Conservation (phyloP, 2,113 vertebrate species). For the Turnix velox region DNA sequence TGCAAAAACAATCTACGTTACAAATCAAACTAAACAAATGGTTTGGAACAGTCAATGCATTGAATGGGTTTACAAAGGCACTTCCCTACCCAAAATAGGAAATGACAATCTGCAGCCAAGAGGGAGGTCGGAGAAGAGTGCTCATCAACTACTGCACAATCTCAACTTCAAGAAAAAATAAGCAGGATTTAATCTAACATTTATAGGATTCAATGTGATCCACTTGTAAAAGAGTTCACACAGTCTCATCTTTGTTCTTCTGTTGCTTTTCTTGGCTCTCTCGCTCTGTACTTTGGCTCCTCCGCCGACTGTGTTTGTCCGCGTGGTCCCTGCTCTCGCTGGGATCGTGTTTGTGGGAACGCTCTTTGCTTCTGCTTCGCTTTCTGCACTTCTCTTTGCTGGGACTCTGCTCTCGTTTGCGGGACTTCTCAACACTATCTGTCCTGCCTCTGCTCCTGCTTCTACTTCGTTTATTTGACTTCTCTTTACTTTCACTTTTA, state of each 20-base stretch:
- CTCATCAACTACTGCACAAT: slow-evolving; percentile 78
- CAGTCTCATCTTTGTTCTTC: slow-evolving; percentile 78
- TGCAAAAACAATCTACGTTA: slow-evolving; percentile 75
- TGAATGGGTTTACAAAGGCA: slow-evolving; percentile 83
- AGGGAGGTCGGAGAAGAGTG: slow-evolving; percentile 75
- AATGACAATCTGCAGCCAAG: slow-evolving; percentile 77
- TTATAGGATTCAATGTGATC: slow-evolving; percentile 86
- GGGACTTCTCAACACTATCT: slow-evolving; percentile 81
- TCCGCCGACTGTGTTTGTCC: slow-evolving; percentile 76
- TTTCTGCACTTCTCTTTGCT: slow-evolving; percentile 82
- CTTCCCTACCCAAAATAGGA: slow-evolving; percentile 82
- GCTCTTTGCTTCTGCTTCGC: slow-evolving; percentile 83
- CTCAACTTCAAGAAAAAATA: slow-evolving; percentile 71
- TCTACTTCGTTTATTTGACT: slow-evolving; percentile 74
- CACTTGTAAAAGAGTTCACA: slow-evolving; percentile 74
- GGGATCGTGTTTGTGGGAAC: slow-evolving; percentile 80
- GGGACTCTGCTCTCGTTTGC: slow-evolving; percentile 85
- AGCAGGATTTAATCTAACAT: slow-evolving; percentile 78
- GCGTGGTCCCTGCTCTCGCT: slow-evolving; percentile 82
- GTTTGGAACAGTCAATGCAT: slow-evolving; percentile 72
- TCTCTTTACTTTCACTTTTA: slow-evolving; percentile 81
- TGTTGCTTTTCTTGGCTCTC: slow-evolving; percentile 78
- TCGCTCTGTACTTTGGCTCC: slow-evolving; percentile 84
- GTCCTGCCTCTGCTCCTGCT: slow-evolving; percentile 79
- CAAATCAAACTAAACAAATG: slow-evolving; percentile 72